Conservation (phyloP, 1,140 invertebrate genomes). For the Caerostris darwini region DNA sequence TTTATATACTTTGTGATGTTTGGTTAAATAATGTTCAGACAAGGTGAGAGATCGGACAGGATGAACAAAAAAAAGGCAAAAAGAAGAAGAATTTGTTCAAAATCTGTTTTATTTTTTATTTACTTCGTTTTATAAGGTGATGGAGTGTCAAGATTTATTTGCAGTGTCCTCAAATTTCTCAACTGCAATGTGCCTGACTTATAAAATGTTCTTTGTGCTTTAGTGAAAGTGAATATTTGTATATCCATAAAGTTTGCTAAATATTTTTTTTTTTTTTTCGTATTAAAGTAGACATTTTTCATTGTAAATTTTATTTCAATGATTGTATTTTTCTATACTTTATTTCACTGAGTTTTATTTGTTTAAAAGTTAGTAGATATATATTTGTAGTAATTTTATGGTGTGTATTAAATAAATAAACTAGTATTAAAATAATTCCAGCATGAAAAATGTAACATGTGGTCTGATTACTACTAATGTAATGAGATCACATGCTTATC, state of each 20-base stretch:
- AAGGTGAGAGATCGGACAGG: background rate
- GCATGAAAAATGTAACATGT: too few relatives aligned
- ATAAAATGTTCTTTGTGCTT: background rate
- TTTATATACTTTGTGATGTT: slow-evolving; percentile 69
- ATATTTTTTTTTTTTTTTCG: too few relatives aligned
- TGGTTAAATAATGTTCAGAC: slow-evolving; percentile 74
- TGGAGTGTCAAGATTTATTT: slow-evolving; percentile 72
- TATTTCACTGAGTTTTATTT: too few relatives aligned
- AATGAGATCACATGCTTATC: too few relatives aligned
- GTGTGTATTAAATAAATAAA: too few relatives aligned
- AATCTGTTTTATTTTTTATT: slow-evolving; percentile 24
- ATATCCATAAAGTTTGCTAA: background rate
- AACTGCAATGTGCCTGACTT: slow-evolving; percentile 16
- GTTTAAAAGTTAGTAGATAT: too few relatives aligned
- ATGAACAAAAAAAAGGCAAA: background rate
- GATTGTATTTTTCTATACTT: too few relatives aligned
- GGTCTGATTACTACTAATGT: too few relatives aligned
- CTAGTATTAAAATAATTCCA: too few relatives aligned
- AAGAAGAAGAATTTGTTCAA: slow-evolving; percentile 34
- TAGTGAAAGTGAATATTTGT: background rate
- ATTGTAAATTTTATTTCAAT: too few relatives aligned
- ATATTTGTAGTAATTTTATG: too few relatives aligned
- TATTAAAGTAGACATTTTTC: too few relatives aligned
- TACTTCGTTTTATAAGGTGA: slow-evolving; percentile 59
- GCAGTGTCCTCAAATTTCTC: slow-evolving; percentile 59